Percentiles rank a stretch among this genome's conserved stretches.
phyloP scores from a whole-genome alignment of 2,113 vertebrate species.

The Spea multiplicata region DNA sequence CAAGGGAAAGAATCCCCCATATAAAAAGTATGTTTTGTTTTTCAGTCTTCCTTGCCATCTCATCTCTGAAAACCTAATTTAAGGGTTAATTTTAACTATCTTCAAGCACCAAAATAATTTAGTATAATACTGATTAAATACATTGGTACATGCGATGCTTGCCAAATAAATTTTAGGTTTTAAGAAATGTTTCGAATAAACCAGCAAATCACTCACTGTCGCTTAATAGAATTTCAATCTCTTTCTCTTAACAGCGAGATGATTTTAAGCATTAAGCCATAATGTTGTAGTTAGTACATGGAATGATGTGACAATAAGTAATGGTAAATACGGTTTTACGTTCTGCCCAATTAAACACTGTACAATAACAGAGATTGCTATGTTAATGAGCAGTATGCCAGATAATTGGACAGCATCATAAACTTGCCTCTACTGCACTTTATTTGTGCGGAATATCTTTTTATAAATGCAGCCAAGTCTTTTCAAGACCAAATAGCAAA shows the following conservation, averaged over 20 bases:
- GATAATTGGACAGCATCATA: slow-evolving; percentile 21
- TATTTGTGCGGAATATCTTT: background rate
- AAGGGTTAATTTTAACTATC: no score
- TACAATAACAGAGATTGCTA: slow-evolving; percentile 32
- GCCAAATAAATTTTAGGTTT: no score
- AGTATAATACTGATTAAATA: no score
- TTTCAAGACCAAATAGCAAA: no score
- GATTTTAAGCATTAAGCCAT: slow-evolving; percentile 16
- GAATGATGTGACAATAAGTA: slow-evolving; percentile 38
- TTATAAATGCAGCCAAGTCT: no score
- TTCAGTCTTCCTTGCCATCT: no score
- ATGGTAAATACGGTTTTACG: slow-evolving; percentile 24
- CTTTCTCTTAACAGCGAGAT: slow-evolving; percentile 16
- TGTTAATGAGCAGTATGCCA: slow-evolving; percentile 37
- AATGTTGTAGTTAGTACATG: slow-evolving; percentile 25
- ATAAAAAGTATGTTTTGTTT: no score
- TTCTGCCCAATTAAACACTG: slow-evolving; percentile 35
- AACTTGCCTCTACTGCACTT: slow-evolving; percentile 1
- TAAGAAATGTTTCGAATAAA: no score
- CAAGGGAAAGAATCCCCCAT: no score
- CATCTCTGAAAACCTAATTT: no score
- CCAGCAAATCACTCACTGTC: background rate
- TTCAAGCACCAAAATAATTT: no score
- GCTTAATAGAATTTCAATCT: slow-evolving; percentile 18
- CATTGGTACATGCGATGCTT: no score